Percentiles rank a stretch among this genome's conserved stretches.
Evolutionary conservation across 2,888 invertebrate genomes (phyloP).

Genomic region (Oligia fasciuncula): DNA sequence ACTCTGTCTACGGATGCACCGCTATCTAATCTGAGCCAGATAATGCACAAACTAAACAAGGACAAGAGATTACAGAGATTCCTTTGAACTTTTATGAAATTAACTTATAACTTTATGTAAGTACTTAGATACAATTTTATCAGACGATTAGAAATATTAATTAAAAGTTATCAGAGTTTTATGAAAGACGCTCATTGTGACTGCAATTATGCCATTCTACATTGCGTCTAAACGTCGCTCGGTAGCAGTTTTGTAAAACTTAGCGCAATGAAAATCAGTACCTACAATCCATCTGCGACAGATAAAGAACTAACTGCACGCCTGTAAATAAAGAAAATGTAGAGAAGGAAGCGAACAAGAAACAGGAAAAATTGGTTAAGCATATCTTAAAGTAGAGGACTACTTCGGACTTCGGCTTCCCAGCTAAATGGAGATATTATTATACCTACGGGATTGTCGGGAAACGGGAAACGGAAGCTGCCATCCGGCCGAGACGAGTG

Average conservation of each 20-base stretch:
- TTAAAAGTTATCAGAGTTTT: too few species aligned
- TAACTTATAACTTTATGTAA: conserved; percentile 20
- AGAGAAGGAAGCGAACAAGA: neutral
- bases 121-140: conserved; percentile 7
- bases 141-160: neutral
- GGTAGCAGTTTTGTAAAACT: too few species aligned
- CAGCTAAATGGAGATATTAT: conserved; percentile 45
- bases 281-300: too few species aligned
- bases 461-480: conserved; percentile 45
- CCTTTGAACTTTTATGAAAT: conserved; percentile 40
- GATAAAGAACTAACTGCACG: neutral
- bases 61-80: conserved; percentile 42
- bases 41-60: conserved; percentile 50
- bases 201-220: too few species aligned
- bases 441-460: too few species aligned
- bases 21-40: conserved; percentile 58
- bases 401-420: neutral
- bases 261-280: too few species aligned
- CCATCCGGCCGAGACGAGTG: conserved; percentile 23
- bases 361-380: neutral
- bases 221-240: too few species aligned
- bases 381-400: neutral
- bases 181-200: too few species aligned
- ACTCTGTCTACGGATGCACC: too few species aligned
- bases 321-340: neutral